phyloP scores from a whole-genome alignment of 1,140 invertebrate species.

The Venustaconcha ellipsiformis region DNA sequence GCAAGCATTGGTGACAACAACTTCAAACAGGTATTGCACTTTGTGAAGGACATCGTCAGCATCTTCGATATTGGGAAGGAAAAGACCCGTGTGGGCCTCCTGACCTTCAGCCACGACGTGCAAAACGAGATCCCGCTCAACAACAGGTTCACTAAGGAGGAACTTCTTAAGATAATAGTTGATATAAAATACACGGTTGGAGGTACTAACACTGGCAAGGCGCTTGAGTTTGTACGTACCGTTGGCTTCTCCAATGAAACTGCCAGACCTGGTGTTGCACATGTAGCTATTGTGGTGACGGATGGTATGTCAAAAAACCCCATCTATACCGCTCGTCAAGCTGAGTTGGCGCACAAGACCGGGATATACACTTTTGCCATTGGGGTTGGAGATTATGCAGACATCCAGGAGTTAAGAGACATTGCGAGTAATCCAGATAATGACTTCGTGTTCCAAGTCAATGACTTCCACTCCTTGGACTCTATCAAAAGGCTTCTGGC shows the following conservation, averaged over 20 bases:
- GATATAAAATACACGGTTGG: conserved; percentile 37
- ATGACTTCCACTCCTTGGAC: conserved; percentile 38
- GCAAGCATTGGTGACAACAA: conserved; percentile 43
- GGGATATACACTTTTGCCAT: conserved; percentile 59
- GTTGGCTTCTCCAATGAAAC: conserved; percentile 30
- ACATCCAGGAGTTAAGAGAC: conserved; percentile 41
- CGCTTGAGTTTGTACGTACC: conserved; percentile 35
- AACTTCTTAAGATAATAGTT: conserved; percentile 28
- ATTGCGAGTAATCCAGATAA: conserved; percentile 38
- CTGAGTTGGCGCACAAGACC: conserved; percentile 31
- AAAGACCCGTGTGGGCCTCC: conserved; percentile 50
- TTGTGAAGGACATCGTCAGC: conserved; percentile 45
- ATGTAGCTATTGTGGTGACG: conserved; percentile 51
- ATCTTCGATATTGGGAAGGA: conserved; percentile 43
- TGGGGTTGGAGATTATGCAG: conserved; percentile 52
- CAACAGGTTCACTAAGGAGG: conserved; percentile 4
- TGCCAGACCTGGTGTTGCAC: conserved; percentile 30
- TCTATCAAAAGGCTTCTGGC: conserved; percentile 52
- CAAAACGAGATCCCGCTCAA: conserved; percentile 39
- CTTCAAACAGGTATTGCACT: conserved; percentile 49
- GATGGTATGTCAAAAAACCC: conserved; percentile 54
- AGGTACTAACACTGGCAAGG: conserved; percentile 48
- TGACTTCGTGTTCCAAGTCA: conserved; percentile 33
- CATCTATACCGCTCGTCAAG: conserved; percentile 36
- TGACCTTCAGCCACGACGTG: conserved; percentile 43